Percentiles rank a stretch among this genome's conserved stretches.
Evolutionary conservation across 2,113 vertebrate species (phyloP).

Genomic region (Thamnophis sirtalis): DNA sequence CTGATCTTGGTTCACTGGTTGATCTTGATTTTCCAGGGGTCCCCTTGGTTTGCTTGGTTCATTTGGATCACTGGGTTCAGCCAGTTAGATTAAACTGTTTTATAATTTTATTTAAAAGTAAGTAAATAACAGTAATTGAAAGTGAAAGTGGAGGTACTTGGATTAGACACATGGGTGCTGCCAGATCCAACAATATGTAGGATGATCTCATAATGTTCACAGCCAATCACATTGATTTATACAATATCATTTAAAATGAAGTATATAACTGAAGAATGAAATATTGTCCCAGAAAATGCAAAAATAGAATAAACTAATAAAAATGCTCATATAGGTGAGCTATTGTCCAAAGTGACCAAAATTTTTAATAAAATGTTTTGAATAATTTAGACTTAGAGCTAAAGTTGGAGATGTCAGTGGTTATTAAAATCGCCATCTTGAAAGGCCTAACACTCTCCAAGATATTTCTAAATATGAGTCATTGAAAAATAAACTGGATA

Average conservation of each 20-base stretch:
- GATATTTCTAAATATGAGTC: slow-evolving; percentile 33
- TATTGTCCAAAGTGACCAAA: background rate
- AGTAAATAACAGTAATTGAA: background rate
- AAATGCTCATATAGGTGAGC: background rate
- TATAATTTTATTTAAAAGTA: background rate
- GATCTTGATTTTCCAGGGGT: too few relatives aligned
- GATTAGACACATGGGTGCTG: background rate
- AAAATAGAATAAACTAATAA: background rate
- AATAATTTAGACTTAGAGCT: background rate
- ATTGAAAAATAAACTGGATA: background rate
- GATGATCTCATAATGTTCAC: background rate
- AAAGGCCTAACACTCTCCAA: background rate
- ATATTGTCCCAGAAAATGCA: background rate
- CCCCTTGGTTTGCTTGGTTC: background rate
- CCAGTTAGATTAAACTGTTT: background rate
- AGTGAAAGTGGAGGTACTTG: background rate
- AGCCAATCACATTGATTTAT: background rate
- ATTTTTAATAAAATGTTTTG: background rate
- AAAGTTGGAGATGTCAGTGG: background rate
- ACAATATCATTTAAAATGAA: background rate
- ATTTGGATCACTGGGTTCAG: background rate
- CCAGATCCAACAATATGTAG: background rate
- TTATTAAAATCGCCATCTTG: background rate
- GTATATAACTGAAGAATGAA: background rate
- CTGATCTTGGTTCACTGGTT: background rate